Evolutionary conservation across 2,888 invertebrate genomes (phyloP).

Genomic region (Sarcophaga subvicina): DNA sequence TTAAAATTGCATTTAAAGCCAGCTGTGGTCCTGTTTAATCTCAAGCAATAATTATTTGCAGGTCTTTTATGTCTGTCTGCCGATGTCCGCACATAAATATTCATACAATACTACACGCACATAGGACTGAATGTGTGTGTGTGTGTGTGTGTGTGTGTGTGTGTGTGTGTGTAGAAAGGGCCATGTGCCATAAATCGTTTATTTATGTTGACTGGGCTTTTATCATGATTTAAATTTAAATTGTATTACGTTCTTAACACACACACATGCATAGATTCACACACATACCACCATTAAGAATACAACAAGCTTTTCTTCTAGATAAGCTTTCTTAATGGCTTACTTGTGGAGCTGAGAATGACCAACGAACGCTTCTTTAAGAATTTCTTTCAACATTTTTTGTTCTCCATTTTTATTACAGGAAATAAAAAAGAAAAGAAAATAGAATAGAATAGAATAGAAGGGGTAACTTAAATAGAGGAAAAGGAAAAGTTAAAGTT

Average conservation of each 20-base stretch:
- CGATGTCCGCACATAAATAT: neutral
- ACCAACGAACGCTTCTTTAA: neutral
- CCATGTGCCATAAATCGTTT: conserved; percentile 16
- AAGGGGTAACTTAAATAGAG: neutral
- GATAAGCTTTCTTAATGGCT: neutral
- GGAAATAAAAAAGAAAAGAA: too few species aligned
- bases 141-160: too few species aligned
- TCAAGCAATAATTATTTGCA: conserved; percentile 12
- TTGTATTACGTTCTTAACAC: conserved; percentile 18
- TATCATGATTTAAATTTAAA: conserved; percentile 27
- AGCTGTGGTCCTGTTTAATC: neutral
- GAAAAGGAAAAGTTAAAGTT: neutral
- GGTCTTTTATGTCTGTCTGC: neutral
- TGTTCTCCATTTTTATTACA: neutral
- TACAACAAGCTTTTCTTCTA: neutral
- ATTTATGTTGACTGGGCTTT: conserved; percentile 4
- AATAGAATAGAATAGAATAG: neutral
- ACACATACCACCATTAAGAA: neutral
- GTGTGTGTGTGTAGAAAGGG: neutral
- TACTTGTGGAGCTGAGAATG: neutral
- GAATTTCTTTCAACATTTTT: neutral
- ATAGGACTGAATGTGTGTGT: neutral
- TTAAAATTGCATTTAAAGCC: neutral
- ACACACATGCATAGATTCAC: neutral
- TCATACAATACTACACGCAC: neutral